These are phyloP conservation scores for Desmodus rotundus DNA, from an alignment of 2,113 vertebrate genomes.

Conservation along the genomic window DNA sequence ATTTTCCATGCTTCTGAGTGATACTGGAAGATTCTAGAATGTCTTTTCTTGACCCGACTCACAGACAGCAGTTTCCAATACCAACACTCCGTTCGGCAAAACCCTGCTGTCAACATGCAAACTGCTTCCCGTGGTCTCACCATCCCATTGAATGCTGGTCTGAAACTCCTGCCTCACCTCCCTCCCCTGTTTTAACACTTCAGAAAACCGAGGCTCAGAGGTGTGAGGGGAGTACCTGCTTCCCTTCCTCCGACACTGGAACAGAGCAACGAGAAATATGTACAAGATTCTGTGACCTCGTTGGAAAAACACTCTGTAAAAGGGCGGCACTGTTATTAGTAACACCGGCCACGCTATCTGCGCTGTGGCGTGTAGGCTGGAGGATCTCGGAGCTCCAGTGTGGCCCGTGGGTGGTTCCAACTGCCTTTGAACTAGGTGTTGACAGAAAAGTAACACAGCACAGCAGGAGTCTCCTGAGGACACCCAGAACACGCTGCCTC, in stretches of 20 bases:
- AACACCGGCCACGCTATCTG: not conserved
- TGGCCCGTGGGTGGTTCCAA: conserved; percentile 1
- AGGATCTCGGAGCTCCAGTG: not conserved
- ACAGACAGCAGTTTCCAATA: not conserved
- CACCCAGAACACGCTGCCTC: not conserved
- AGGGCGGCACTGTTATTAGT: not conserved
- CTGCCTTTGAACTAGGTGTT: conserved; percentile 10
- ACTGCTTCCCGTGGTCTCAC: not conserved
- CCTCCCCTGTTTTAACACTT: not conserved
- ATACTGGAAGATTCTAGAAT: not conserved
- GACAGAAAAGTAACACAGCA: not conserved
- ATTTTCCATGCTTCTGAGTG: not conserved
- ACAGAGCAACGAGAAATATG: not conserved
- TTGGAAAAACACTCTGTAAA: not conserved
- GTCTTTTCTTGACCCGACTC: not conserved
- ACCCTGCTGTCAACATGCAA: not conserved
- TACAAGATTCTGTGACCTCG: not conserved
- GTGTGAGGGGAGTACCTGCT: not conserved
- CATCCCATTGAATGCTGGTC: not conserved
- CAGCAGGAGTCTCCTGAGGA: not conserved
- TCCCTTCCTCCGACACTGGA: not conserved
- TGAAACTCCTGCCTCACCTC: not conserved
- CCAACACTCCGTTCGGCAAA: not conserved
- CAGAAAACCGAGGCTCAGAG: not conserved
- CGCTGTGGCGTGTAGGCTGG: not conserved